Evolutionary conservation across 1,140 invertebrate genomes (phyloP).

Genomic region (Monochamus saltuarius): DNA sequence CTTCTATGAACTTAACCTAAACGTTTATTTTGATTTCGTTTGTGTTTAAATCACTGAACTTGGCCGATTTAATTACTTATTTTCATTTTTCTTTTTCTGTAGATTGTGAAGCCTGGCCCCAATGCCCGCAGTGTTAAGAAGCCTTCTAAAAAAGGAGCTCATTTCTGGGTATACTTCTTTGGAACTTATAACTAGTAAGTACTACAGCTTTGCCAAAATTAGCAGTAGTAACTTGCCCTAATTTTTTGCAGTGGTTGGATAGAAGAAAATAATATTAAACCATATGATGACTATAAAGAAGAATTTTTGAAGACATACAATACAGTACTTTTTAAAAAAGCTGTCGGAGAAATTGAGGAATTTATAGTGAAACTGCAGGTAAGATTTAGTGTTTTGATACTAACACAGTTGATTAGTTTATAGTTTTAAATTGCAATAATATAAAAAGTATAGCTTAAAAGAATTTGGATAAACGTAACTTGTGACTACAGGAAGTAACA

Average conservation of each 20-base stretch:
- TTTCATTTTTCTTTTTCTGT: slow-evolving; percentile 32
- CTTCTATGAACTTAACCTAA: slow-evolving; percentile 27
- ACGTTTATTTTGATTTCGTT: slow-evolving; percentile 19
- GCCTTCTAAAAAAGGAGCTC: slow-evolving; percentile 64
- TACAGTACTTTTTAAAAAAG: slow-evolving; percentile 78
- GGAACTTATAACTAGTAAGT: slow-evolving; percentile 93
- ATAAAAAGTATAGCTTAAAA: not conserved
- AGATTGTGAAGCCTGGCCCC: slow-evolving; percentile 73
- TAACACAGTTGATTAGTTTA: too few species aligned
- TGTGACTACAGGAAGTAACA: too few species aligned
- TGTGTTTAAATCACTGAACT: too few species aligned
- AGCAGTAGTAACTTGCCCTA: slow-evolving; percentile 13
- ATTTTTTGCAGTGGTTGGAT: slow-evolving; percentile 81
- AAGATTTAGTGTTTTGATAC: slow-evolving; percentile 33
- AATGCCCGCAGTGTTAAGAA: slow-evolving; percentile 61
- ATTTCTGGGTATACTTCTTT: slow-evolving; percentile 91
- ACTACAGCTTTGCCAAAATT: slow-evolving; percentile 16
- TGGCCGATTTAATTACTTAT: not conserved
- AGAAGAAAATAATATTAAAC: slow-evolving; percentile 80
- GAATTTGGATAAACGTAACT: too few species aligned
- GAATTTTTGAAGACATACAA: slow-evolving; percentile 77
- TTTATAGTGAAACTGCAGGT: slow-evolving; percentile 73
- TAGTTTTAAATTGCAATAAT: not conserved
- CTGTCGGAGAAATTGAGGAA: slow-evolving; percentile 82
- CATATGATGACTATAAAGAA: slow-evolving; percentile 80